Conservation (phyloP, 1,140 invertebrate genomes). For the Cyphomyrmex costatus region DNA sequence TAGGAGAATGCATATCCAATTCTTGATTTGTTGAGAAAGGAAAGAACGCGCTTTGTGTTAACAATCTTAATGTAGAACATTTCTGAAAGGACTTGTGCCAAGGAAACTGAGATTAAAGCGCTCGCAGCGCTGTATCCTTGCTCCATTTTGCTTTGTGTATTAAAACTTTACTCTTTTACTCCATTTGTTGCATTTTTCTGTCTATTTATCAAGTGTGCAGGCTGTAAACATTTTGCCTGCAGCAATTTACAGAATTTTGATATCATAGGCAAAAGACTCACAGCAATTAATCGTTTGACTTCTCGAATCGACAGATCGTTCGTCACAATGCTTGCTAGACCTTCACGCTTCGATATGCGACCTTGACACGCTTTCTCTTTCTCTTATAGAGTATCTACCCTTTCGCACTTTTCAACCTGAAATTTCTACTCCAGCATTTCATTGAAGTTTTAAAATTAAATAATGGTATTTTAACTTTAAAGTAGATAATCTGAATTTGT, state of each 20-base stretch:
- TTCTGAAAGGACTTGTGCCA: constrained; percentile 56
- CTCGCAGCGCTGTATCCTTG: constrained; percentile 9
- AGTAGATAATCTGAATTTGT: not conserved
- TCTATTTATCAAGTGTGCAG: not conserved
- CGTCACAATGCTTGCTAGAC: constrained; percentile 62
- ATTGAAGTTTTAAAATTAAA: not conserved
- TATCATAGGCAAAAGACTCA: not conserved
- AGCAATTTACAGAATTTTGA: not conserved
- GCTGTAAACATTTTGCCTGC: not conserved
- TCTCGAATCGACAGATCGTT: constrained; percentile 20
- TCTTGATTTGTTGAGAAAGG: constrained; percentile 39
- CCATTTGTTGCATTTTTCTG: not conserved
- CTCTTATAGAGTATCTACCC: constrained; percentile 34
- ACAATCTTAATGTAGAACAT: constrained; percentile 61
- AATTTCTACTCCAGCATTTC: not conserved
- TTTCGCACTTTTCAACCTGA: constrained; percentile 38
- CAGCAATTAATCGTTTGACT: not conserved
- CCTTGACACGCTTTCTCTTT: constrained; percentile 81
- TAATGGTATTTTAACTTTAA: not conserved
- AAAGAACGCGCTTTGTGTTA: constrained; percentile 54
- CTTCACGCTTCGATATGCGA: constrained; percentile 70
- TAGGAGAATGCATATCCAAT: constrained; percentile 42
- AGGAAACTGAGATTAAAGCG: constrained; percentile 63
- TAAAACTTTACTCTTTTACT: constrained; percentile 40
- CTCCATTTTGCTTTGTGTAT: constrained; percentile 34